Evolutionary conservation across 2,797 vertebrate species (phyloP).

Genomic region (Antennarius maculatus): DNA sequence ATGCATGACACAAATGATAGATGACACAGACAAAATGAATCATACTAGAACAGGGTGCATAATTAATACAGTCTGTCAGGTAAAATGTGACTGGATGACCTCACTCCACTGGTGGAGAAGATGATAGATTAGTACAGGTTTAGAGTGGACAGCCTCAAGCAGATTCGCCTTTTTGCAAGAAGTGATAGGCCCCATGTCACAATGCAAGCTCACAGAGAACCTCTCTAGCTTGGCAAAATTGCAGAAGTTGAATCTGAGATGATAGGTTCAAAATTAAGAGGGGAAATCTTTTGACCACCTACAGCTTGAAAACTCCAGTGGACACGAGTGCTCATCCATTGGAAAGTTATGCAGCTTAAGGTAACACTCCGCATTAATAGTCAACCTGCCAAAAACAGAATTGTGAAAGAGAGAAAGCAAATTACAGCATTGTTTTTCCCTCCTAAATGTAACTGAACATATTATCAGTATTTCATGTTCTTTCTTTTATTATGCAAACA

Average conservation of each 20-base stretch:
- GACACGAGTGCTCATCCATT: conserved; percentile 99
- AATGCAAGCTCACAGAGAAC: conserved; percentile 40
- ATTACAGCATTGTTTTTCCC: conserved; percentile 46
- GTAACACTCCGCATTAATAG: conserved; percentile 99
- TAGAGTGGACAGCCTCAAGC: conserved; percentile 64
- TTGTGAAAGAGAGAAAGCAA: conserved; percentile 68
- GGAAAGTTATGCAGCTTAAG: conserved; percentile 99
- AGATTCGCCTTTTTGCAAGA: conserved; percentile 60
- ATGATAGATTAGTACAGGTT: conserved; percentile 61
- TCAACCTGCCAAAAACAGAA: conserved; percentile 89
- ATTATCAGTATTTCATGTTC: conserved; percentile 3
- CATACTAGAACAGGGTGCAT: conserved; percentile 58
- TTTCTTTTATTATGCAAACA: conserved; percentile 29
- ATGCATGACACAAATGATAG: conserved; percentile 66
- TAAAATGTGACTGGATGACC: conserved; percentile 58
- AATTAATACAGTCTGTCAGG: conserved; percentile 69
- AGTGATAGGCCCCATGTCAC: conserved; percentile 27
- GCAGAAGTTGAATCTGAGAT: conserved; percentile 66
- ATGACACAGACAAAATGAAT: conserved; percentile 71
- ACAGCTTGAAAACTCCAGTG: conserved; percentile 99
- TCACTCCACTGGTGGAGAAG: conserved; percentile 57
- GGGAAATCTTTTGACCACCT: conserved; percentile 81
- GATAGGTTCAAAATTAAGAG: conserved; percentile 55
- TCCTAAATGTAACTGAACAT: conserved; percentile 32
- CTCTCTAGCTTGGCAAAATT: conserved; percentile 42